phyloP scores from a whole-genome alignment of 2,113 vertebrate species.

The Haemorhous mexicanus region DNA sequence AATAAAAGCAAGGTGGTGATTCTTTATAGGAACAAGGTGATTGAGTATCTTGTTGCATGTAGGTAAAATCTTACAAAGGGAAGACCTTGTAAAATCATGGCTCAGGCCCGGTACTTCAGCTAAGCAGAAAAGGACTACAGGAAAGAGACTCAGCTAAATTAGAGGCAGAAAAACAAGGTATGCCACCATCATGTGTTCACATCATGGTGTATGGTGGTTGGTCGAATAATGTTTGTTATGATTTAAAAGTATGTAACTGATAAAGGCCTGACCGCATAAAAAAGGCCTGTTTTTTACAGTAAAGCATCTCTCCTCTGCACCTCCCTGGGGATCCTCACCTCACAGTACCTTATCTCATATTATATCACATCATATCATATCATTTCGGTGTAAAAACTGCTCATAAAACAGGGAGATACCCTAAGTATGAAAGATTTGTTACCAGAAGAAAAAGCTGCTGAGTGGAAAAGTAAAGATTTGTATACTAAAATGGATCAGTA shows the following conservation, averaged over 20 bases:
- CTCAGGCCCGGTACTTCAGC: neutral
- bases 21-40: neutral
- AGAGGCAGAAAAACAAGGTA: neutral
- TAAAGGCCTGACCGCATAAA: neutral
- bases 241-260: neutral
- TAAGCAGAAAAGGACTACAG: neutral
- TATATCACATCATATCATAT: neutral
- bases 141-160: neutral
- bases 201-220: rapidly evolving
- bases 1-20: neutral
- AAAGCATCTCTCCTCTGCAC: neutral
- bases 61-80: neutral
- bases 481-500: neutral
- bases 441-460: neutral
- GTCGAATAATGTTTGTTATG: neutral
- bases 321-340: neutral
- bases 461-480: neutral
- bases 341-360: neutral
- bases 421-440: neutral
- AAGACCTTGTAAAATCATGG: neutral
- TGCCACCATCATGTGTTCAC: rapidly evolving
- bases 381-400: neutral
- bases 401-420: neutral
- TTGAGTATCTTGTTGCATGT: neutral
- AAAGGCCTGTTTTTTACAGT: neutral